Percentiles rank a stretch among this genome's conserved stretches.
phyloP scores from a whole-genome alignment of 2,797 vertebrate species.

The Choloepus didactylus region DNA sequence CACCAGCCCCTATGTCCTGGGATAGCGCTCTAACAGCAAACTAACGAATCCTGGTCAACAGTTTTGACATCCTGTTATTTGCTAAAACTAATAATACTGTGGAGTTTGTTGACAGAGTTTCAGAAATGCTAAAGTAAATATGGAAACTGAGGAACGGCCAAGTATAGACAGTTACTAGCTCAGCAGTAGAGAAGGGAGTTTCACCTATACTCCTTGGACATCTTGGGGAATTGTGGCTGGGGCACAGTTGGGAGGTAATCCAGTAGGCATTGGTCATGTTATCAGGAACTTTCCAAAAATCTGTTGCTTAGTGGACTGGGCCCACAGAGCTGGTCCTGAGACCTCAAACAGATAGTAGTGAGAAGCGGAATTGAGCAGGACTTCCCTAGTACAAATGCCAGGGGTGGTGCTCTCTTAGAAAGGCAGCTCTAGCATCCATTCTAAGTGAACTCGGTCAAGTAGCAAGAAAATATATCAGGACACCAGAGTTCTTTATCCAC shows the following conservation, averaged over 20 bases:
- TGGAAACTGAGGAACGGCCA: conserved; percentile 79
- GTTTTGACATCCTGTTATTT: conserved; percentile 80
- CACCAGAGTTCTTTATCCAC: conserved; percentile 16
- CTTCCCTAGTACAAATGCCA: background rate
- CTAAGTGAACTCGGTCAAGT: conserved; percentile 19
- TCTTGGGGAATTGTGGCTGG: background rate
- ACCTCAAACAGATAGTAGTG: conserved; percentile 11
- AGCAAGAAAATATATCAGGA: conserved; percentile 46
- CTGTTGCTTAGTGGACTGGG: background rate
- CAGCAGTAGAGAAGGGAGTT: conserved; percentile 60
- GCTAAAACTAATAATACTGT: conserved; percentile 80
- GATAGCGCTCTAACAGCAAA: conserved; percentile 73
- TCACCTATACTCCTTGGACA: conserved; percentile 38
- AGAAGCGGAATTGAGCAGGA: conserved; percentile 6
- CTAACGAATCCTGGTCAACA: conserved; percentile 77
- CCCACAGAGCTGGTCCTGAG: background rate
- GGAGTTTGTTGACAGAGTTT: conserved; percentile 77
- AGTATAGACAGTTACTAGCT: conserved; percentile 64
- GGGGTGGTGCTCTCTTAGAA: conserved; percentile 11
- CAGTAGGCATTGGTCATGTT: conserved; percentile 7
- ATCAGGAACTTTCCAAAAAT: background rate
- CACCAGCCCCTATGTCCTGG: conserved; percentile 65
- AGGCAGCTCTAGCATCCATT: background rate
- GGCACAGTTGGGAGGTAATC: conserved; percentile 7
- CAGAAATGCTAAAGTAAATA: conserved; percentile 81